phyloP scores from a whole-genome alignment of 2,113 vertebrate species.

The Gopherus evgoodei region DNA sequence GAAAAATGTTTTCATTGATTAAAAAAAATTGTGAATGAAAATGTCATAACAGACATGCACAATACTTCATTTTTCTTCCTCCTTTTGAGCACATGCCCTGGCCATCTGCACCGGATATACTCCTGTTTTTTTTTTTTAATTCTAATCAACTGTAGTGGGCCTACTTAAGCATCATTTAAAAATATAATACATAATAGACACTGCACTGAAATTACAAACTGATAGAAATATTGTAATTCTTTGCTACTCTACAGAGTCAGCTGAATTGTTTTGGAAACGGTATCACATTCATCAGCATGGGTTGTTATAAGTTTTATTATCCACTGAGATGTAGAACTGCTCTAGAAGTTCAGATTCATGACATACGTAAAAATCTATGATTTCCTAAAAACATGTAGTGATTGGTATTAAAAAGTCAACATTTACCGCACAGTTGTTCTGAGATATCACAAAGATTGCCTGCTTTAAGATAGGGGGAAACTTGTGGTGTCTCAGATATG shows the following conservation, averaged over 20 bases:
- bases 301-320: background rate
- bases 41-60: background rate
- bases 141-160: background rate
- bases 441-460: background rate
- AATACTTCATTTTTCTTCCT: background rate
- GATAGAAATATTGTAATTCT: background rate
- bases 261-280: constrained; percentile 45
- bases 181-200: background rate
- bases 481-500: background rate
- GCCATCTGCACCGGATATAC: background rate
- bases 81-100: background rate
- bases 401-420: background rate
- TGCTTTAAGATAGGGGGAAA: background rate
- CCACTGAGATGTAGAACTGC: background rate
- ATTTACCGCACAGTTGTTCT: background rate
- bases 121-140: background rate
- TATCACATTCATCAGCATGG: background rate
- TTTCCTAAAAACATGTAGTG: background rate
- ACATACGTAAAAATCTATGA: background rate
- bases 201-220: background rate
- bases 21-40: background rate
- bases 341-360: background rate
- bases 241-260: constrained; percentile 20
- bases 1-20: background rate
- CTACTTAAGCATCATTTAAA: background rate